Evolutionary conservation across 1,140 invertebrate species (phyloP), one percentile per base, ranked within the genome.

Genomic region (Cydia pomonella): DNA sequence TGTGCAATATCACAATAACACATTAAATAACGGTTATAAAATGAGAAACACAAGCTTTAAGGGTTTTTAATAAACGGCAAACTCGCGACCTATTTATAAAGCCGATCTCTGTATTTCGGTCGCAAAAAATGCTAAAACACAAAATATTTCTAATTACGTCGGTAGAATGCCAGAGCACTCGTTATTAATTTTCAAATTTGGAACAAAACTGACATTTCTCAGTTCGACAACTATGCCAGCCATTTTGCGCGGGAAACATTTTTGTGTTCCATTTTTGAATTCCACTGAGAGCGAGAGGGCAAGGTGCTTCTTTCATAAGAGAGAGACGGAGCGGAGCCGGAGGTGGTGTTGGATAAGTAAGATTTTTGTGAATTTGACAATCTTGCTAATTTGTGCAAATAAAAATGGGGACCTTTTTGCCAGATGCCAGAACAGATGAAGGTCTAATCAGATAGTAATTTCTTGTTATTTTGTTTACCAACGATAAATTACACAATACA

Each of bases 151-250:
- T 90, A 90, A 92, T 92, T 91, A 92, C 85, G 84, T 74, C 82
- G 81, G 78, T 80, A 87, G 86, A 88, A 88, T 87, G 74, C 81
- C 76, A 74, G 75, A 76, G 64, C 78, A 77, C 73, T 74, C 82
- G 81, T 88, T 91, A 92, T 90, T 91, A 92, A 91, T 89, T 91
- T 92, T 87, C 80, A 77, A 91, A 90, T 90, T 92, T 91, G 87
- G 82, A 91, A 90, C 89, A 91, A 92, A 92, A 87, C 85, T 90
- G 82, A 84, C 86, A 85, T 89, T 85, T 88, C 83, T 87, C 82
- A 74, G 82, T 87, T 87, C 84, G 83, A 81, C 82, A 90, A 87
- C 83, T 85, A 91, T 92, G 85, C 77, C 62, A 76, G 77, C 77
- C 76, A 82, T 89, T 90, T 84, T 82, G 84, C 80, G 83, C 79